Evolutionary conservation across 2,113 vertebrate genomes (phyloP), one percentile per base, ranked within the genome.

Genomic region (Saguinus midas): DNA sequence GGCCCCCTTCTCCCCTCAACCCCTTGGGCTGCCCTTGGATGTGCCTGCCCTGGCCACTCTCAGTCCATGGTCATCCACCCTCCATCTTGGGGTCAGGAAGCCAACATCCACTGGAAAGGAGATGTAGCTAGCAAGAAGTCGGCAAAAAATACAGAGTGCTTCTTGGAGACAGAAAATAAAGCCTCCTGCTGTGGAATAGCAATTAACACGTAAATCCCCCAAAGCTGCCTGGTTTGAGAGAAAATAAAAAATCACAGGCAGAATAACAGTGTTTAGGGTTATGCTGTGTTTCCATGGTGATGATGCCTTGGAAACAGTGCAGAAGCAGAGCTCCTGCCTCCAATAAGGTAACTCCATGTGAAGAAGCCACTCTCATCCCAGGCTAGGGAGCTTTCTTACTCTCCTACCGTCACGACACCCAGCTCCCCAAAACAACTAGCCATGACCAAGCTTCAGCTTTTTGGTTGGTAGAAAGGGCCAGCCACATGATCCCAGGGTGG

Each of bases 301-400:
- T 97, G 87, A 98, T 97, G 87, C 93, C 97, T 98, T 98, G 96
- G 98, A 98, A 98, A 97, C 91, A 0, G 1, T 97, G 94, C 97
- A 96, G 85, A 88, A 97, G 94, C 93, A 0, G n/a, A 97, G 89
- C 96, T 98, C 85, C 97, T 96, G 97, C 97, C 96, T 98, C 98
- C 98, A 98, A 98, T 98, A 98, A 98, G 98, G 98, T 96, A 98
- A 97, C 87, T 3, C 21, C 45, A 4, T 92, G 32, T 87, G 18
- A 55, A 66, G 64, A n/a, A 61, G 55, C 86, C 48, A 3, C 14
- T 2, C 27, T 84, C 29, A 1, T 68, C n/a, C 78, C 80, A 76
- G 83, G 40, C 86, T 3, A 6, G 64, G 80, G 58, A 81, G 11
- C 68, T 70, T 76, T 27, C 29, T 91, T 35, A 2, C 27, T 64